Base-by-base conservation (phyloP, 2,888 invertebrate genomes). In the Leucophora obtusa region DNA sequence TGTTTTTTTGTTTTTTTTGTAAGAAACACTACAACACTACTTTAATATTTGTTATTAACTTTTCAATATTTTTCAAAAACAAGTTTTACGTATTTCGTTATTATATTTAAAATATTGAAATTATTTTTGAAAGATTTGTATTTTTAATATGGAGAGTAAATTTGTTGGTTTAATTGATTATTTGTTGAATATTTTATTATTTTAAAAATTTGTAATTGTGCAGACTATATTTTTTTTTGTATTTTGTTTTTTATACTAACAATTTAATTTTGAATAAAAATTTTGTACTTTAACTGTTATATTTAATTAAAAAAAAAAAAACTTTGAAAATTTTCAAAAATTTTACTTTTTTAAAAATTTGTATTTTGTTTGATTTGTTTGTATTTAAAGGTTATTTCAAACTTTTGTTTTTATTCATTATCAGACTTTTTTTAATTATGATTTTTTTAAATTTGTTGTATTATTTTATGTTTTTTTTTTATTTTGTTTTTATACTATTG, bases 191-290 rank as follows among this genome's bases (percentile, higher is more conserved):
- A n/a, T 74, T 77, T 71, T 76, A 82, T 76, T 79, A 83, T 82
- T 84, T 70, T 65, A 85, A 86, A 86, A 87, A 87, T 86, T 87
- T 87, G 84, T 83, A 82, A 81, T 83, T 74, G 72, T 80, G 79
- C 82, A 83, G 79, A 82, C 82, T 80, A 79, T 75, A 74, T 78
- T 75, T 82, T 72, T n/a, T 51, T 83, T 76, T 76, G 58, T 63
- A 54, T 65, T 54, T 82, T 33, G 35, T 63, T 79, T 68, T 66
- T 28, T 68, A 17, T 62, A 51, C 68, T 82, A 76, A 76, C 84
- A 84, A 82, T 83, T 83, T 82, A 83, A 83, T 84, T 84, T 84
- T 83, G 79, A 84, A 80, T 77, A 82, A 62, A 79, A 81, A 80
- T 60, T 79, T 75, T 77, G 73, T 71, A 78, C 62, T 82, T 78